Conservation (phyloP, 2,113 vertebrate species). For the Astur gentilis region DNA sequence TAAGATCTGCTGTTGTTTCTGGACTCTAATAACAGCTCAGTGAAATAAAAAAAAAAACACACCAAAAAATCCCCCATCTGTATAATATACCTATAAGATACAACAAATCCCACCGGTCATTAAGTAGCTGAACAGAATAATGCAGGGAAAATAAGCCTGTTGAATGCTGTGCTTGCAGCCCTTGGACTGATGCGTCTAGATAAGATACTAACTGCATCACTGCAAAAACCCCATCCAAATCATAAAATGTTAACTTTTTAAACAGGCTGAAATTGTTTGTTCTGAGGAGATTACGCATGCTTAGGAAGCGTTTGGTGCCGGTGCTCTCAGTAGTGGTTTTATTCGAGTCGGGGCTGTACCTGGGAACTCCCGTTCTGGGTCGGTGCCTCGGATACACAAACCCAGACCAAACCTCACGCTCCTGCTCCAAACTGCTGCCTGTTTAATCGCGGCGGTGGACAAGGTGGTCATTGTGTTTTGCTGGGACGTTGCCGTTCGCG, state of each 20-base stretch:
- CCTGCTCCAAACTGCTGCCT: not conserved
- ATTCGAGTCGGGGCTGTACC: not conserved
- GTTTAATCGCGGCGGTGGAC: not conserved
- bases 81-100: not conserved
- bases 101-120: not conserved
- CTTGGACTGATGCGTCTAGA: too few species aligned
- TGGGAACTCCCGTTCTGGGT: not conserved
- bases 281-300: not conserved
- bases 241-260: not conserved
- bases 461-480: not conserved
- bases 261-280: not conserved
- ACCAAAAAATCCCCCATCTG: fast-evolving
- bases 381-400: not conserved
- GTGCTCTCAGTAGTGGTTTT: not conserved
- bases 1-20: not conserved
- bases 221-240: not conserved
- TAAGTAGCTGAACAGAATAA: not conserved
- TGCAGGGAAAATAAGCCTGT: not conserved
- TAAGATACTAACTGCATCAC: not conserved
- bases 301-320: not conserved
- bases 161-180: not conserved
- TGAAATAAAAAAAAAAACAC: not conserved
- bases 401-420: not conserved
- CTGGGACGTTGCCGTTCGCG: fast-evolving
- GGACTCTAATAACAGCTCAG: not conserved